These are phyloP conservation scores for Hemicrepidius hirtus DNA, from an alignment of 2,888 invertebrate species.

Conservation along the genomic window DNA sequence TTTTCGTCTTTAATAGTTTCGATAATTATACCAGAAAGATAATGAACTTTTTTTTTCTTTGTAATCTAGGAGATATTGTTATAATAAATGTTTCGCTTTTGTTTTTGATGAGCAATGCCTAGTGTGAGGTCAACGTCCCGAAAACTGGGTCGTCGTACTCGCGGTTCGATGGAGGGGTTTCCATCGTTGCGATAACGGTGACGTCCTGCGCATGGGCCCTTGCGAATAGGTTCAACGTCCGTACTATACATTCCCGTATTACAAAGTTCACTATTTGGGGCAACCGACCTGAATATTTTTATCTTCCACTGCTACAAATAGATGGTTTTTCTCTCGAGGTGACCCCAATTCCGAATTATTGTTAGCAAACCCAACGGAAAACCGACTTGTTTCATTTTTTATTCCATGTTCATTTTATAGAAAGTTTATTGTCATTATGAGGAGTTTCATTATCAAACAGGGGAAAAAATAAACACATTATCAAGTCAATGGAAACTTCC, in stretches of 20 bases:
- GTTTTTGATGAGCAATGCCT: slow-evolving; percentile 56
- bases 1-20: slow-evolving; percentile 5
- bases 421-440: slow-evolving; percentile 23
- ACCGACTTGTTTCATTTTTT: slow-evolving; percentile 27
- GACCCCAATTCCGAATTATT: slow-evolving; percentile 49
- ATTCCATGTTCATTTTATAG: not conserved
- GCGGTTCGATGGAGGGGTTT: slow-evolving; percentile 58
- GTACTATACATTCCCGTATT: slow-evolving; percentile 62
- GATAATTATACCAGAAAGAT: not conserved
- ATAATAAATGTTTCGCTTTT: slow-evolving; percentile 57
- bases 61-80: slow-evolving; percentile 15
- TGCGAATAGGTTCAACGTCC: slow-evolving; percentile 60
- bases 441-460: slow-evolving; percentile 23
- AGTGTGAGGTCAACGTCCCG: slow-evolving; percentile 62
- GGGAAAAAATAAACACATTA: slow-evolving; percentile 1
- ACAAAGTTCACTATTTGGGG: slow-evolving; percentile 62
- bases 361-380: slow-evolving; percentile 35
- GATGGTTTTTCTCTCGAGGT: slow-evolving; percentile 50
- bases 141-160: slow-evolving; percentile 63
- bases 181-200: slow-evolving; percentile 62
- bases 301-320: slow-evolving; percentile 59
- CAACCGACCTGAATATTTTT: slow-evolving; percentile 62
- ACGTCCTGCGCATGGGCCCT: slow-evolving; percentile 61
- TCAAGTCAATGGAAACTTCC: slow-evolving; percentile 6
- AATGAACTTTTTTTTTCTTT: slow-evolving; percentile 22